Evolutionary conservation across 2,113 vertebrate species (phyloP).

Genomic region (Lophura nycthemera): DNA sequence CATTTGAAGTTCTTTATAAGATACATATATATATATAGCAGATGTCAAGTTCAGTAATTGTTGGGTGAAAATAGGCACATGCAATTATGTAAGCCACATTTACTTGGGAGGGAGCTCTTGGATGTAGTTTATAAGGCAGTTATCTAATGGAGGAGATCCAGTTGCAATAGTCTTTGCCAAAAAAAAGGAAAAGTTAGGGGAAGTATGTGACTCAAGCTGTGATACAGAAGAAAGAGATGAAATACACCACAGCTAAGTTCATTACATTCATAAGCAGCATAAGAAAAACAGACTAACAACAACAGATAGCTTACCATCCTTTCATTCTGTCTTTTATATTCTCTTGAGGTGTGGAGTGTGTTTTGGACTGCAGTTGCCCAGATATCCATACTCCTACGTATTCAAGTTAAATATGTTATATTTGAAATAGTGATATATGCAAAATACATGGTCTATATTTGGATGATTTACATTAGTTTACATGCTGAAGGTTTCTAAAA

Average conservation of each 20-base stretch:
- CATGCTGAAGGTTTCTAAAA: rapidly evolving
- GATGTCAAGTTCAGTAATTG: not conserved
- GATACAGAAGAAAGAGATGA: not conserved
- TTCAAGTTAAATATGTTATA: not conserved
- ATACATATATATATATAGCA: not conserved
- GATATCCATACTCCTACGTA: not conserved
- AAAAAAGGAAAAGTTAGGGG: not conserved
- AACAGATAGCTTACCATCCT: not conserved
- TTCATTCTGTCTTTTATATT: not conserved
- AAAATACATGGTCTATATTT: not conserved
- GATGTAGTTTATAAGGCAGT: not conserved
- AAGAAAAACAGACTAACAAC: not conserved
- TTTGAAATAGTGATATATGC: not conserved
- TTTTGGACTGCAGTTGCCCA: not conserved
- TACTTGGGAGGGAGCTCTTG: constrained; percentile 12
- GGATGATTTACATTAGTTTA: not conserved
- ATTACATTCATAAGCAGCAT: not conserved
- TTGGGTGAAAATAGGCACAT: not conserved
- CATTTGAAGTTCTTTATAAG: constrained; percentile 14
- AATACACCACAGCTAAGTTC: not conserved
- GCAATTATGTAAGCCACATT: not conserved
- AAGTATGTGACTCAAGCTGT: not conserved
- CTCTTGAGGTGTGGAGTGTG: not conserved
- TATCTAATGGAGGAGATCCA: constrained; percentile 4
- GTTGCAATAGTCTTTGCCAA: not conserved